Percentiles rank a stretch among this genome's conserved stretches.
Evolutionary conservation across 2,888 invertebrate species (phyloP).

Genomic region (Lissocephala sabroskyi): DNA sequence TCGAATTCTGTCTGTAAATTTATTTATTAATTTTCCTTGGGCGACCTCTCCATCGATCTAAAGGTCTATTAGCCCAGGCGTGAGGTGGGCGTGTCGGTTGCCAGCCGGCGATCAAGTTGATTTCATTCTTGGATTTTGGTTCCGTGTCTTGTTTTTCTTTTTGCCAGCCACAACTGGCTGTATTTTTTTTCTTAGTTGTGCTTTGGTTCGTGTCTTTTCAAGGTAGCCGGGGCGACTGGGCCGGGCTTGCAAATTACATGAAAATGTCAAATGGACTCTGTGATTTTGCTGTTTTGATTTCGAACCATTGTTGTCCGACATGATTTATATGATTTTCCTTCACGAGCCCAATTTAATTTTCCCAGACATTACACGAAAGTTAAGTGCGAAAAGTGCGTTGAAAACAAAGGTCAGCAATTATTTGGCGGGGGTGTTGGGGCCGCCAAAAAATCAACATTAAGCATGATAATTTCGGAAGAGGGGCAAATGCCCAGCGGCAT

Average conservation of each 20-base stretch:
- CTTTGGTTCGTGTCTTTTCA: slow-evolving; percentile 16
- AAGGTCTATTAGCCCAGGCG: not conserved
- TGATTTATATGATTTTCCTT: too few species aligned
- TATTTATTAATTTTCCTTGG: too few species aligned
- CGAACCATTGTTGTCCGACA: slow-evolving; percentile 4
- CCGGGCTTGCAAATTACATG: slow-evolving; percentile 41
- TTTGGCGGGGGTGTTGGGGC: slow-evolving; percentile 55
- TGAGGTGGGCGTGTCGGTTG: not conserved
- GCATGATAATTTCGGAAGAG: slow-evolving; percentile 23
- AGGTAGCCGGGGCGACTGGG: slow-evolving; percentile 23
- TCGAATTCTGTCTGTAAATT: too few species aligned
- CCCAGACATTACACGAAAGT: slow-evolving; percentile 39
- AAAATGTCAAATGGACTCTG: slow-evolving; percentile 46
- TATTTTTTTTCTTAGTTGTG: slow-evolving; percentile 10
- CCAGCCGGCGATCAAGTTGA: not conserved
- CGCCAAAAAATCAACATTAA: slow-evolving; percentile 23
- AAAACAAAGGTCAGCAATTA: slow-evolving; percentile 37
- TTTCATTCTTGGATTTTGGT: slow-evolving; percentile 21
- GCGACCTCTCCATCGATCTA: too few species aligned
- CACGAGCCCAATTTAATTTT: slow-evolving; percentile 20
- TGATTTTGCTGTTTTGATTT: slow-evolving; percentile 13
- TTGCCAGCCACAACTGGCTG: slow-evolving; percentile 8
- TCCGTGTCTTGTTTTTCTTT: slow-evolving; percentile 18
- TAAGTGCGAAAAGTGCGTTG: slow-evolving; percentile 32
- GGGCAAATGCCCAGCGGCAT: slow-evolving; percentile 18